Percentiles rank a stretch among this genome's conserved stretches.
Evolutionary conservation across 2,888 invertebrate genomes (phyloP).

Genomic region (Alloplasta piceator): DNA sequence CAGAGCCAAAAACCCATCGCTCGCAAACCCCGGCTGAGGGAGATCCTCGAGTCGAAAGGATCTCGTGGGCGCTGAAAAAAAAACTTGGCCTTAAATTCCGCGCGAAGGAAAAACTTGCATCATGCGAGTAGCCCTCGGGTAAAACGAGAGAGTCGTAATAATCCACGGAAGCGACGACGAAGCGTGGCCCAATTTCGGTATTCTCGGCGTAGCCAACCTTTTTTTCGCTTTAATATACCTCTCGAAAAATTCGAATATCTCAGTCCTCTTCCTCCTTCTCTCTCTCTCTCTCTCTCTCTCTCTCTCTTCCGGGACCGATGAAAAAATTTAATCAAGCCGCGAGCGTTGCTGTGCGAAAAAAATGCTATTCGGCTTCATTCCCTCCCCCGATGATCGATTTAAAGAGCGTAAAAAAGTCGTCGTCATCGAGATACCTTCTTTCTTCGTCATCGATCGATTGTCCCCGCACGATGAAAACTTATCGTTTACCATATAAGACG

Average conservation of each 20-base stretch:
- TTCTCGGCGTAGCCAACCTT: slow-evolving; percentile 41
- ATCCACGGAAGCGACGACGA: slow-evolving; percentile 15
- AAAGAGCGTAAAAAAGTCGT: no score
- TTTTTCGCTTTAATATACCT: slow-evolving; percentile 20
- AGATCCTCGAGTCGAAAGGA: no score
- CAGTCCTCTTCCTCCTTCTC: not conserved
- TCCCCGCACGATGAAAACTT: no score
- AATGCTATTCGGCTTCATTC: slow-evolving; percentile 14
- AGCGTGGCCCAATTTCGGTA: slow-evolving; percentile 61
- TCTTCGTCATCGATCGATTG: no score
- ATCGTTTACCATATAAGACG: no score
- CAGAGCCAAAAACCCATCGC: slow-evolving; percentile 50
- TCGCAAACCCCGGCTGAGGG: not conserved
- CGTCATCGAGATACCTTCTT: no score
- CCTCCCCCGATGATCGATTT: no score
- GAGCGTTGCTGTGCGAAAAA: slow-evolving; percentile 41
- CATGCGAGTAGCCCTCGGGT: not conserved
- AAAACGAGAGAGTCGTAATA: slow-evolving; percentile 25
- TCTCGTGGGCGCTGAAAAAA: no score
- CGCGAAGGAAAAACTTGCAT: no score
- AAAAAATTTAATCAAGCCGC: slow-evolving; percentile 60
- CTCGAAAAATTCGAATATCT: slow-evolving; percentile 55
- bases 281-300: not conserved
- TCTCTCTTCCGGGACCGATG: slow-evolving; percentile 40
- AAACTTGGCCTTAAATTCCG: no score